Evolutionary conservation across 2,888 invertebrate species (phyloP), one percentile per base, ranked within the genome.

Genomic region (Metacarcinus magister): DNA sequence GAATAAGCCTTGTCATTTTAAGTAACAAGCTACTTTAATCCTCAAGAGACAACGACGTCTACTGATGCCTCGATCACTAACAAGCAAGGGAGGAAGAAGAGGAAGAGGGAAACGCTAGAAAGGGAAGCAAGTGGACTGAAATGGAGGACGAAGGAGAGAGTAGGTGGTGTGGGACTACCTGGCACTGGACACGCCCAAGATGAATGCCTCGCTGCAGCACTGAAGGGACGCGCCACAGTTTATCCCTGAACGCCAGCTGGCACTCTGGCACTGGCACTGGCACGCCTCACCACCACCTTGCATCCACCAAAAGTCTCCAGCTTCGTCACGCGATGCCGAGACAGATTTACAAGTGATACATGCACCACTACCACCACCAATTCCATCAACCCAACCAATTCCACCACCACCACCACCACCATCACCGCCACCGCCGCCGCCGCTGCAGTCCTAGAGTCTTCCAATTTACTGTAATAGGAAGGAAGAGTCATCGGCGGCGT

Each of bases 381-480:
- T 28, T 28, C 75, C 32, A 32, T 28, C 19, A 82, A 28, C 82
- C 28, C 82, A 5, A 32, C 28, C 75, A 5, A n/a, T 13, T 2
- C 28, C 75, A 75, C n/a, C 75, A 28, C 75, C 5, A 32, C 82
- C 32, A 7, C 82, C 82, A 28, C 32, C 32, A 32, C 82, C 28
- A 13, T 32, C 82, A 19, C 32, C 32, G 10, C 82, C 82, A 32
- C 82, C 82, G 32, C 32, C 32, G 28, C 82, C 82, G 13, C 4
- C 82, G 82, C 28, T 10, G 82, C 32, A 4, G 32, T 82, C 82
- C 82, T 32, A 10, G 10, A 82, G 19, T 82, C 82, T 82, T 82
- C 82, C 82, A 82, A 82, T 82, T 82, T 82, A 82, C 82, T 19
- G 82, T 82, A 82, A 82, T 82, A 32, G 82, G 32, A 82, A 13